These are phyloP conservation scores for Pavo muticus DNA, from an alignment of 2,113 vertebrate genomes.

Conservation along the genomic window DNA sequence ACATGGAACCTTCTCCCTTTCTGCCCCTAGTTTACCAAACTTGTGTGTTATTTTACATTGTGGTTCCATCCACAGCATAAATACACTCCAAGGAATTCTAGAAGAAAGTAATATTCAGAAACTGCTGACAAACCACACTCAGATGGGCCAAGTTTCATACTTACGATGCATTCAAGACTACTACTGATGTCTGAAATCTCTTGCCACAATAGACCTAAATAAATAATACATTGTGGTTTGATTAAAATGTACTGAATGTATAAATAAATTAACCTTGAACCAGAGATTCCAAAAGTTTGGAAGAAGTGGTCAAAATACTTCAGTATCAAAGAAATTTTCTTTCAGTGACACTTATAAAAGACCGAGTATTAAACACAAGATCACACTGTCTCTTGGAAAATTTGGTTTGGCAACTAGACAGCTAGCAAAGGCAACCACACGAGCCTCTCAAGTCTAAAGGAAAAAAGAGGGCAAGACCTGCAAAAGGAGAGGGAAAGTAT, in stretches of 20 bases:
- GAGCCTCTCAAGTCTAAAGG: background rate
- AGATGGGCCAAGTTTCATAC: background rate
- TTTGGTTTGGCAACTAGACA: background rate
- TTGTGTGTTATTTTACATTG: background rate
- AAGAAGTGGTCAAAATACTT: conserved; percentile 23
- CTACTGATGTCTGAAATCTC: conserved; percentile 3
- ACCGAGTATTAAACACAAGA: background rate
- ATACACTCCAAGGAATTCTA: background rate
- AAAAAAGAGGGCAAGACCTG: background rate
- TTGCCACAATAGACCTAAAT: background rate
- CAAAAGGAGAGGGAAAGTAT: background rate
- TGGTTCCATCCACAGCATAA: background rate
- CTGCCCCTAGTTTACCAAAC: background rate
- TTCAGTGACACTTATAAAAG: background rate
- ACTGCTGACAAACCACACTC: conserved; percentile 23
- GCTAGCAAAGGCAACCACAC: background rate
- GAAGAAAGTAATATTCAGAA: background rate
- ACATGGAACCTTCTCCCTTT: background rate
- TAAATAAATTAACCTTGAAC: conserved; percentile 11
- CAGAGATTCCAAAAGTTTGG: background rate
- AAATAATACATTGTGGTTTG: conserved; percentile 8
- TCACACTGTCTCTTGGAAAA: background rate
- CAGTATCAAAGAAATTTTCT: background rate
- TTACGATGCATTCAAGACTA: background rate
- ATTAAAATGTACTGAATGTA: conserved; percentile 50